A percentile compares a stretch with the other conserved stretches of the same genome.
phyloP scores from a whole-genome alignment of 2,888 invertebrate genomes.

The Caenorhabditis japonica region DNA sequence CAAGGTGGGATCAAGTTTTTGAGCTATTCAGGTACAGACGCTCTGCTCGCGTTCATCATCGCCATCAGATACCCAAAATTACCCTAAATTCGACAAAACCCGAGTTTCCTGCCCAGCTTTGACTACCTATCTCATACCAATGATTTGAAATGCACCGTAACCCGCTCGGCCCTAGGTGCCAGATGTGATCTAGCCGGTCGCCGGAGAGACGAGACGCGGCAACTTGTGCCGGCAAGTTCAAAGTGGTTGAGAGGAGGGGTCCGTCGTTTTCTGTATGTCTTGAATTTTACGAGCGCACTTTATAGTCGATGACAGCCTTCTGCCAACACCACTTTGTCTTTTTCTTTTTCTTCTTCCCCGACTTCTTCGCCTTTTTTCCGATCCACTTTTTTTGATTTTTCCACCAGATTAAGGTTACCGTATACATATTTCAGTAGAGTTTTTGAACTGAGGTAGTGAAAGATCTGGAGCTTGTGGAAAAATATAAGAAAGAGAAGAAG shows the following conservation, averaged over 20 bases:
- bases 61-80: too few species aligned
- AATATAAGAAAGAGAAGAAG: background rate
- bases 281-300: constrained; percentile 36
- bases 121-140: too few species aligned
- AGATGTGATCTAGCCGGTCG: constrained; percentile 22
- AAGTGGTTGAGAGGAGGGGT: constrained; percentile 24
- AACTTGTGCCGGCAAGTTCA: constrained; percentile 38
- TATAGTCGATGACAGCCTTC: constrained; percentile 34
- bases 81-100: too few species aligned
- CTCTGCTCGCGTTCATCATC: too few species aligned
- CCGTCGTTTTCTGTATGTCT: constrained; percentile 26
- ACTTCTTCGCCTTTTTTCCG: background rate
- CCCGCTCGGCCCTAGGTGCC: too few species aligned
- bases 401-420: constrained; percentile 36
- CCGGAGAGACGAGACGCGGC: constrained; percentile 22
- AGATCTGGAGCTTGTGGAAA: background rate
- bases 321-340: constrained; percentile 6
- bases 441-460: background rate
- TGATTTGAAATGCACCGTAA: too few species aligned
- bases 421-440: constrained; percentile 1
- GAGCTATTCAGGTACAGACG: too few species aligned
- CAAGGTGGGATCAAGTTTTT: too few species aligned
- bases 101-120: too few species aligned
- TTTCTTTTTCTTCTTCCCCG: background rate
- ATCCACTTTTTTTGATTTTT: constrained; percentile 14